Evolutionary conservation across 2,113 vertebrate genomes (phyloP), one percentile per base, ranked within the genome.

Genomic region (Clupea harengus): DNA sequence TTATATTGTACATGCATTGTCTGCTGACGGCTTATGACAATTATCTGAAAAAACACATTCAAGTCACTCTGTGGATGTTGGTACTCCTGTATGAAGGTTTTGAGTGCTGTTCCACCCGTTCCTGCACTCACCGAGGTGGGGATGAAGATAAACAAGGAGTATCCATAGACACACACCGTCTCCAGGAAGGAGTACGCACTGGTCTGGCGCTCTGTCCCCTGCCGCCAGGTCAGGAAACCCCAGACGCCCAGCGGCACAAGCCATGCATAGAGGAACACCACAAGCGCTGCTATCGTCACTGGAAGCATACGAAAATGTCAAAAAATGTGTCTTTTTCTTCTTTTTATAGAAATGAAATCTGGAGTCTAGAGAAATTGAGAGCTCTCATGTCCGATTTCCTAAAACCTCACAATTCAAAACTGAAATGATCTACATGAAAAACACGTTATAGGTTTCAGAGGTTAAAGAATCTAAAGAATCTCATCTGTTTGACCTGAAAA

Each of bases 191-290:
- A 95, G 78, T 96, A 97, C 0, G 93, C 90, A n/a, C 92, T 93
- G 0, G 92, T 39, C 49, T 91, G 94, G 49, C 93, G 89, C 67
- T 92, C 94, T 0, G 87, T 1, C 0, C 93, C 91, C 85, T 94
- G 94, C n/a, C 96, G 92, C 97, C 97, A 98, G 49, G 90, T 95
- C 82, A 98, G 90, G 89, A 96, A 97, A 2, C 95, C 96, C 96
- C 97, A 97, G 10, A 97, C 84, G 0, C 86, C 93, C 10, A 97
- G 82, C 0, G 97, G 97, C 44, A 97, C 97, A 82, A 97, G 92
- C 96, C 96, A 96, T 0, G 96, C 95, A 0, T 97, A 98, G 89
- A 96, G 89, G 92, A 97, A 97, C 89, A 97, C 95, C 15, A 94
- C 88, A 0, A 95, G 67, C 0, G 95, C 94, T 0, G 97, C 96